Evolutionary conservation across 1,140 invertebrate genomes (phyloP).

Genomic region (Drosophila hydei): DNA sequence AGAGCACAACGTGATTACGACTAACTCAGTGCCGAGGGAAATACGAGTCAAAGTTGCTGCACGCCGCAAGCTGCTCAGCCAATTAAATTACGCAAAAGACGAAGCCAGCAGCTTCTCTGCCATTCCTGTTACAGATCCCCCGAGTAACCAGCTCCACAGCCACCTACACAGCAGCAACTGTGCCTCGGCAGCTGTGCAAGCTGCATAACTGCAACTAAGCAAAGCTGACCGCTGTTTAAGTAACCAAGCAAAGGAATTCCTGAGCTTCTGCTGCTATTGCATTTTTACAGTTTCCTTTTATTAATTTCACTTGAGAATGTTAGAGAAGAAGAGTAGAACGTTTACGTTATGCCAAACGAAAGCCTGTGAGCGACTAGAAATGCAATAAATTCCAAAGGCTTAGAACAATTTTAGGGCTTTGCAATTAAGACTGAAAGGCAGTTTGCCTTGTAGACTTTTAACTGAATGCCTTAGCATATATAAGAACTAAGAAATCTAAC

Average conservation of each 20-base stretch:
- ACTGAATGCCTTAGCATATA: too few species aligned
- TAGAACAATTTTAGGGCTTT: not conserved
- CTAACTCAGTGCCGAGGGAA: constrained; percentile 86
- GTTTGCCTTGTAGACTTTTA: too few species aligned
- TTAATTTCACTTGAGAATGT: constrained; percentile 9
- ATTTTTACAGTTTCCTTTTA: constrained; percentile 25
- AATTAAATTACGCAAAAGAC: constrained; percentile 49
- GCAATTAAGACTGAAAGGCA: not conserved
- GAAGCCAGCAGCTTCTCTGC: not conserved
- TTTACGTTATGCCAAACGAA: not conserved
- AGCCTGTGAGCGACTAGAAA: too few species aligned
- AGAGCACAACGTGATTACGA: constrained; percentile 10
- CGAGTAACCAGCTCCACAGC: constrained; percentile 19
- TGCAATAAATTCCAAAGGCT: too few species aligned
- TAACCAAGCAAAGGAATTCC: constrained; percentile 25
- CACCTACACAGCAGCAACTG: not conserved
- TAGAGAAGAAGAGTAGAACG: constrained; percentile 9
- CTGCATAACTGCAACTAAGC: not conserved
- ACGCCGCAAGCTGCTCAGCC: constrained; percentile 85
- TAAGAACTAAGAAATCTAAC: too few species aligned
- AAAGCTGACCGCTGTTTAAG: constrained; percentile 14
- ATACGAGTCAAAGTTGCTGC: constrained; percentile 93
- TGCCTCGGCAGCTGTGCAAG: not conserved
- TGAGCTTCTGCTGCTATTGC: not conserved
- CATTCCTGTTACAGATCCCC: constrained; percentile 11